Conservation (phyloP, 2,113 vertebrate species). For the Centropus unirufus region DNA sequence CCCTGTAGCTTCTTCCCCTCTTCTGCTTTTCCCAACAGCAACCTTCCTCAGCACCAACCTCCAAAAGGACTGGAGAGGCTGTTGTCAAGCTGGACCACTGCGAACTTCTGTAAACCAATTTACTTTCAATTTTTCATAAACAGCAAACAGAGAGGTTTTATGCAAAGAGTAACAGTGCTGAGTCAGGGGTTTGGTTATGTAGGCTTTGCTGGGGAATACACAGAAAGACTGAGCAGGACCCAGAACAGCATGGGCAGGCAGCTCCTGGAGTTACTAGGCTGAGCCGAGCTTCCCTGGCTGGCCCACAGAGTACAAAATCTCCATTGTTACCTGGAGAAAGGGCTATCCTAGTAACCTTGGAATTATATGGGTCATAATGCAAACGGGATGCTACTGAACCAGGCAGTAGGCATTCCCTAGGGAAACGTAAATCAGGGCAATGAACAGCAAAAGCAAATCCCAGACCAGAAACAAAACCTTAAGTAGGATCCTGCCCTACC, state of each 20-base stretch:
- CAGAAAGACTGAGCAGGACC: background rate
- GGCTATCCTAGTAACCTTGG: background rate
- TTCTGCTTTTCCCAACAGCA: background rate
- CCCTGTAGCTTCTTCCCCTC: background rate
- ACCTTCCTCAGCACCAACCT: background rate
- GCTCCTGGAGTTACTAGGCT: background rate
- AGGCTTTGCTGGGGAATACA: background rate
- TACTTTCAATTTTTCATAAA: background rate
- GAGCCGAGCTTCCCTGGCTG: background rate
- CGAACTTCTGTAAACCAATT: background rate
- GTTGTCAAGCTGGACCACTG: background rate
- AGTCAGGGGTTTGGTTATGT: background rate
- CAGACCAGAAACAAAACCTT: background rate
- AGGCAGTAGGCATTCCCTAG: background rate
- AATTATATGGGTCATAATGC: background rate
- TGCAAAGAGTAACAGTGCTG: background rate
- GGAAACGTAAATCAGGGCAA: background rate
- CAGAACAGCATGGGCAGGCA: background rate
- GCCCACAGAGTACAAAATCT: background rate
- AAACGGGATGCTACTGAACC: background rate
- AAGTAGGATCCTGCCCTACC: background rate
- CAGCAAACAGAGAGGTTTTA: background rate
- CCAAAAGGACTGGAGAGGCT: background rate
- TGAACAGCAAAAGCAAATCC: background rate
- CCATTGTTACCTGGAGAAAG: background rate